phyloP scores from a whole-genome alignment of 1,140 invertebrate genomes.

The Dermatophagoides farinae region DNA sequence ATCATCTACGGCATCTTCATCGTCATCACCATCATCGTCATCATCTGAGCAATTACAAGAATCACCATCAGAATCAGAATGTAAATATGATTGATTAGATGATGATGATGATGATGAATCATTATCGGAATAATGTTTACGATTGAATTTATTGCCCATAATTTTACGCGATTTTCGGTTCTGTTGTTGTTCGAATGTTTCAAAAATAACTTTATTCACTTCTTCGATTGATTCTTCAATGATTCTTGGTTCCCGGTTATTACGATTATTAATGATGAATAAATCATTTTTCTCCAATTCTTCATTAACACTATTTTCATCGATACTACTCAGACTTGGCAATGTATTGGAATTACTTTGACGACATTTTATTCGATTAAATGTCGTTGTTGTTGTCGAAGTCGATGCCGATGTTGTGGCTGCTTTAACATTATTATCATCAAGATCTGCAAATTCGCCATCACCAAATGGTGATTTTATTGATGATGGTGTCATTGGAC shows the following conservation, averaged over 20 bases:
- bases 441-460: not conserved
- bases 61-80: not conserved
- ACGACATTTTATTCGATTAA: slow-evolving; percentile 2
- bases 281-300: not conserved
- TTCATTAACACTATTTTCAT: slow-evolving; percentile 7
- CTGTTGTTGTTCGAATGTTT: not conserved
- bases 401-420: not conserved
- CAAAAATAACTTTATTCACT: not conserved
- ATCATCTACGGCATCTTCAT: not conserved
- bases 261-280: too few species aligned
- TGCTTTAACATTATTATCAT: not conserved
- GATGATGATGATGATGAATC: too few species aligned
- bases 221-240: not conserved
- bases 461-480: not conserved
- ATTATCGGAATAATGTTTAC: not conserved
- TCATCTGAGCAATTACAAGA: not conserved
- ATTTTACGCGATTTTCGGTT: not conserved
- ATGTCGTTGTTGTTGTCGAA: not conserved
- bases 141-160: not conserved
- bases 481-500: slow-evolving; percentile 3
- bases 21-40: not conserved
- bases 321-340: slow-evolving; percentile 9
- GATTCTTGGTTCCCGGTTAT: not conserved
- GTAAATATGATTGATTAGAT: not conserved
- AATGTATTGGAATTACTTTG: slow-evolving; percentile 7